These are phyloP conservation scores for Bombyx mandarina DNA, from an alignment of 1,140 invertebrate species.

Conservation along the genomic window DNA sequence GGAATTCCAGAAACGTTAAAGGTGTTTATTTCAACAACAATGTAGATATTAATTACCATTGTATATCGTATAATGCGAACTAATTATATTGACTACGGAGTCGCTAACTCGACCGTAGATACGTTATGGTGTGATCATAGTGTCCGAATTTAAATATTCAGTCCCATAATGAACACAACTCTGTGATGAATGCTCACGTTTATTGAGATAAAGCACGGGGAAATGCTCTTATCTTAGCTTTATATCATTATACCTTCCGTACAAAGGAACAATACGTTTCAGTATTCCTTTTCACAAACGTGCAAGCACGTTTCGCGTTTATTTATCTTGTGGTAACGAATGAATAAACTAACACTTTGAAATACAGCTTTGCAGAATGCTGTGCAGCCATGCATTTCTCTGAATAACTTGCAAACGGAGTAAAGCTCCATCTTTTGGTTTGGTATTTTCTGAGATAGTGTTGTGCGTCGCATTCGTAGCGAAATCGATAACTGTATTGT, in stretches of 20 bases:
- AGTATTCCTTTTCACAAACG: conserved; percentile 6
- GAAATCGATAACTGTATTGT: too few species aligned
- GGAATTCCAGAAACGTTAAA: too few species aligned
- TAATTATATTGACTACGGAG: too few species aligned
- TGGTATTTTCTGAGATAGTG: too few species aligned
- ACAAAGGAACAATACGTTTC: conserved; percentile 8
- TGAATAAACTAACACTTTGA: not conserved
- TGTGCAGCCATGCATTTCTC: not conserved
- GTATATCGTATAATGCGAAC: too few species aligned
- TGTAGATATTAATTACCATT: too few species aligned
- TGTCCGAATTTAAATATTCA: too few species aligned
- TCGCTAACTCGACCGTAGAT: too few species aligned
- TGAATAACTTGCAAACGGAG: not conserved
- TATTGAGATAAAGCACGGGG: conserved; percentile 12
- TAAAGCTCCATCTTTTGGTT: not conserved
- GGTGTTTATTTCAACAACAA: too few species aligned
- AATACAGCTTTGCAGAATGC: not conserved
- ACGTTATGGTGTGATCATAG: too few species aligned
- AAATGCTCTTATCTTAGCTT: conserved; percentile 7
- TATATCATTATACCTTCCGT: not conserved
- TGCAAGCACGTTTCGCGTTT: conserved; percentile 5
- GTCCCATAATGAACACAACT: not conserved
- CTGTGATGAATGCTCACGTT: conserved; percentile 10
- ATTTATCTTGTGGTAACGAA: conserved; percentile 1
- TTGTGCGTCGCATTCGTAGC: too few species aligned